A percentile compares a stretch with the other conserved stretches of the same genome.
Conservation (phyloP, 2,888 invertebrate species). For the Gortyna flavago region DNA sequence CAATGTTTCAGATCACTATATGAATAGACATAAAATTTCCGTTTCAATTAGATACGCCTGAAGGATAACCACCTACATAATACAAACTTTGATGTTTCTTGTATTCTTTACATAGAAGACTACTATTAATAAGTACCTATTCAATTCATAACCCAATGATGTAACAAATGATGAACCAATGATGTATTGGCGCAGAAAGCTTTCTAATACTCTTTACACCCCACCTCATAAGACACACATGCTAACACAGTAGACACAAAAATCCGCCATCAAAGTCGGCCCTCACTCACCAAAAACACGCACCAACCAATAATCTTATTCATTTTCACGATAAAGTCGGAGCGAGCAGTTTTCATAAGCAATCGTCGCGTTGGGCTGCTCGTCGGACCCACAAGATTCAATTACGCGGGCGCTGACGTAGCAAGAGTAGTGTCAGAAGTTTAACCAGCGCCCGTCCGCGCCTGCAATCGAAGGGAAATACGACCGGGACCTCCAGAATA, state of each 20-base stretch:
- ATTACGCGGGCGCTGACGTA: conserved; percentile 80
- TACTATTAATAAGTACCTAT: background rate
- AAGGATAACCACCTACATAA: background rate
- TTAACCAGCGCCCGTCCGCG: conserved; percentile 69
- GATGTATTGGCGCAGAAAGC: background rate
- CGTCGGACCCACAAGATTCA: conserved; percentile 81
- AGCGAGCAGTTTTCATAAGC: conserved; percentile 73
- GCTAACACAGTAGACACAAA: conserved; percentile 7
- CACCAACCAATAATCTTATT: conserved; percentile 61
- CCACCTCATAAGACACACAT: conserved; percentile 22
- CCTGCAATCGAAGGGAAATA: conserved; percentile 64
- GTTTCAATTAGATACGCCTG: background rate
- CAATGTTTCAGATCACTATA: background rate
- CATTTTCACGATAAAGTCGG: conserved; percentile 61
- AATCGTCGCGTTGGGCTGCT: conserved; percentile 65
- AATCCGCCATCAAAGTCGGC: conserved; percentile 15
- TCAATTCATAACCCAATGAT: background rate
- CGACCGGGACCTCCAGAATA: conserved; percentile 51
- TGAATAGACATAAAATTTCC: background rate
- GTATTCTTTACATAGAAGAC: background rate
- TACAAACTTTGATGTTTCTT: background rate
- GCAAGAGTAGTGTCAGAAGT: conserved; percentile 76
- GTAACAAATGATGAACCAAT: background rate
- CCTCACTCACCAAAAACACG: conserved; percentile 37
- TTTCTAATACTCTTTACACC: background rate